Evolutionary conservation across 1,140 invertebrate species (phyloP), one percentile per base, ranked within the genome.

Genomic region (Cydia amplana): DNA sequence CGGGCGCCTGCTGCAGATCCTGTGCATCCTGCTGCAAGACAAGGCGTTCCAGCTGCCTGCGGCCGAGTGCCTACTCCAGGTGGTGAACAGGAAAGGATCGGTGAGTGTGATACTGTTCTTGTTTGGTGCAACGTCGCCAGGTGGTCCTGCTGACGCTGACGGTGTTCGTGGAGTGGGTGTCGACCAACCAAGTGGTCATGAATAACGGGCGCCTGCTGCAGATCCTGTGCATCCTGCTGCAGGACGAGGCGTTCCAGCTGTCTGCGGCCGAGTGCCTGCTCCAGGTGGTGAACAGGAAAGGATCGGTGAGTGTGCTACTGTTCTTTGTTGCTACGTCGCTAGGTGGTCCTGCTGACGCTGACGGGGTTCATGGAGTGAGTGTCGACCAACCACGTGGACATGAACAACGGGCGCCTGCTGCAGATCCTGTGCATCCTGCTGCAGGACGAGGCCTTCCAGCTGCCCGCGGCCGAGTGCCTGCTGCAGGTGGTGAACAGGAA

Each of bases 291-390:
- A n/a, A n/a, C n/a, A n/a, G n/a, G n/a, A n/a, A n/a, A n/a, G n/a
- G n/a, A n/a, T n/a, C n/a, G n/a, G n/a, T n/a, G n/a, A n/a, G n/a
- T n/a, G n/a, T n/a, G n/a, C n/a, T n/a, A n/a, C n/a, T n/a, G n/a
- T n/a, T n/a, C 28, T 28, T 28, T 28, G 28, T 2, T 28, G 28
- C 28, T 28, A 28, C 76, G 72, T 80, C 77, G 82, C 40, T 82
- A 96, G 94, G 96, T 97, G 75, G 97, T 97, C 14, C 90, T 99
- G 18, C 88, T 96, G 32, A 98, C 97, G 0, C 87, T 98, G 14
- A 96, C 96, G 49, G 97, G 2, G 74, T 70, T 76, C 73, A 96
- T 98, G 0, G 97, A 98, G 87, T 98, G 98, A 97, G 97, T 98
- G 51, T 96, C 96, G 4, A 97, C 97, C 88, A 94, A 94, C 76